A percentile compares a stretch with the other conserved stretches of the same genome.
phyloP scores from a whole-genome alignment of 2,113 vertebrate genomes.

The Pristiophorus japonicus region DNA sequence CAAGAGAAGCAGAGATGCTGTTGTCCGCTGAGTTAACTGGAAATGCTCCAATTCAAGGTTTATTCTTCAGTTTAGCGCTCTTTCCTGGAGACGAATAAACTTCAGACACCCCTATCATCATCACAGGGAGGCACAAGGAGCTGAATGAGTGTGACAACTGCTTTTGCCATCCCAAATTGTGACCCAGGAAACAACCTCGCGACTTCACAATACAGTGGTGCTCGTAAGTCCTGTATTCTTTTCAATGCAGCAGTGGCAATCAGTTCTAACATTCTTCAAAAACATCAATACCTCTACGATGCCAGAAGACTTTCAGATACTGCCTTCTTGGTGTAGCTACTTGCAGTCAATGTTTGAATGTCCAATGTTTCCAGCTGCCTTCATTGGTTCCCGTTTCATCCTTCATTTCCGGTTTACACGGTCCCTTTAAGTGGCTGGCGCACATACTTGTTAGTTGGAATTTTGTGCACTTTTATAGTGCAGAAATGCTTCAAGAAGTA shows the following conservation, averaged over 20 bases:
- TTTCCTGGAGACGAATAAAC: neutral
- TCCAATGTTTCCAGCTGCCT: neutral
- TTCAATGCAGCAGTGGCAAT: neutral
- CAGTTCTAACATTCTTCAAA: neutral
- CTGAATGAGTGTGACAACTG: neutral
- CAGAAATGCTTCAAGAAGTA: neutral
- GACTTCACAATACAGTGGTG: neutral
- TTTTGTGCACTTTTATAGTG: neutral
- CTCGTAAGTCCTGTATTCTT: neutral
- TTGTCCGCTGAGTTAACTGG: neutral
- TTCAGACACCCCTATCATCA: neutral
- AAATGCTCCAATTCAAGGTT: neutral
- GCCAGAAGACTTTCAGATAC: neutral
- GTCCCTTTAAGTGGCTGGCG: neutral
- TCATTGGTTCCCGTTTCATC: neutral
- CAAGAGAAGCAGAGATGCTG: neutral
- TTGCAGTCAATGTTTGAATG: neutral
- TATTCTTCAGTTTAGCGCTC: neutral
- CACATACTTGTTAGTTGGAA: neutral
- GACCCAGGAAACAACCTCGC: neutral
- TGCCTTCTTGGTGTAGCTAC: neutral
- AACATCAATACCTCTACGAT: neutral
- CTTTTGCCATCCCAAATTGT: slow-evolving; percentile 4
- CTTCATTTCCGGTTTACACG: neutral
- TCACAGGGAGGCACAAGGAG: neutral